phyloP scores from a whole-genome alignment of 2,113 vertebrate species.

The Heterochromis multidens region DNA sequence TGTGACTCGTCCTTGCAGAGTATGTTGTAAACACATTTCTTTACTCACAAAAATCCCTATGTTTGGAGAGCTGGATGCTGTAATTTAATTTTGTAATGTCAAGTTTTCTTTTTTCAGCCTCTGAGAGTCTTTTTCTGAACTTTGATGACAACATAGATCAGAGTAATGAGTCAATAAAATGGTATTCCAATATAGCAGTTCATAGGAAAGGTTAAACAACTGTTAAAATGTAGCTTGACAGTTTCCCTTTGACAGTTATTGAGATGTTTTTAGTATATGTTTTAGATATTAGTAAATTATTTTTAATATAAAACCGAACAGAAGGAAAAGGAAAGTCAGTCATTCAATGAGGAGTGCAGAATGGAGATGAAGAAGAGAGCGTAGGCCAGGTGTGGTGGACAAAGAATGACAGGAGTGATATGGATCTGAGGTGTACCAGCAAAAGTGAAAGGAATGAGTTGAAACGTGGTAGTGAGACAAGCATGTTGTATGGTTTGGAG shows the following conservation, averaged over 20 bases:
- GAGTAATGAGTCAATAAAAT: background rate
- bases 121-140: background rate
- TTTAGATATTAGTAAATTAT: background rate
- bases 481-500: no score
- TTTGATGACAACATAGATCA: background rate
- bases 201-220: background rate
- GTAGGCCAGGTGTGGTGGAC: background rate
- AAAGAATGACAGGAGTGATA: background rate
- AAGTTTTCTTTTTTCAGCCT: background rate
- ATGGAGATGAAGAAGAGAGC: background rate
- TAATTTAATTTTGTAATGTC: background rate
- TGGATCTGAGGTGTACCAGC: background rate
- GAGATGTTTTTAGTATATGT: background rate
- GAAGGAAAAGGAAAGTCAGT: background rate
- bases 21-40: background rate
- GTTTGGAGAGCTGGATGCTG: background rate
- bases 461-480: no score
- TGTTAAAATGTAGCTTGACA: background rate
- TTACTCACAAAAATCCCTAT: background rate
- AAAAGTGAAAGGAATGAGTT: background rate
- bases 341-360: background rate
- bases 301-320: background rate
- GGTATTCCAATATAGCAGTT: rapidly evolving
- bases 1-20: background rate
- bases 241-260: background rate